These are phyloP conservation scores for Venusia cambrica DNA, from an alignment of 2,888 invertebrate genomes.

Conservation along the genomic window DNA sequence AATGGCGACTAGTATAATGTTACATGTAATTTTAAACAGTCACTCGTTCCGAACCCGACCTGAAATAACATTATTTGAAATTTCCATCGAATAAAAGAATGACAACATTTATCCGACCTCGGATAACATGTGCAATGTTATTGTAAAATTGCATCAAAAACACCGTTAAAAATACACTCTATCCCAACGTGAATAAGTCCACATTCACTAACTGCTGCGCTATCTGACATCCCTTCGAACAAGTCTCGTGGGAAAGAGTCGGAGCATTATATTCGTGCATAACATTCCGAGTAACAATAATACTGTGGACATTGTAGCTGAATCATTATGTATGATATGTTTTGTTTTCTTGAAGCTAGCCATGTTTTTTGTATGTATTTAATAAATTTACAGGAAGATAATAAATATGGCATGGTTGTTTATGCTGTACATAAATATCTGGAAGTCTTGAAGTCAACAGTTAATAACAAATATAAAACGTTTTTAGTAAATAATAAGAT, in stretches of 20 bases:
- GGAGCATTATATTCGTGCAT: constrained; percentile 19
- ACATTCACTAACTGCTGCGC: not conserved
- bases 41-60: not conserved
- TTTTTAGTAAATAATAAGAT: too few relatives aligned
- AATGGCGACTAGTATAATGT: not conserved
- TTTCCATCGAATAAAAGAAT: constrained; percentile 16
- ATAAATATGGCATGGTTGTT: too few relatives aligned
- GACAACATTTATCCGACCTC: constrained; percentile 19
- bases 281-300: constrained; percentile 17
- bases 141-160: constrained; percentile 20
- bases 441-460: too few relatives aligned
- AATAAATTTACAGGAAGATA: too few relatives aligned
- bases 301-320: constrained; percentile 13
- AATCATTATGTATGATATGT: constrained; percentile 8
- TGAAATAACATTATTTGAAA: constrained; percentile 16
- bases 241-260: constrained; percentile 13
- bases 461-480: too few relatives aligned
- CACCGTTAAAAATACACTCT: constrained; percentile 3
- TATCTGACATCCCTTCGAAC: constrained; percentile 11
- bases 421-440: too few relatives aligned
- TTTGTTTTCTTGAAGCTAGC: constrained; percentile 8
- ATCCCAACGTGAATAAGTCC: not conserved
- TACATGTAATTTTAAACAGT: too few relatives aligned
- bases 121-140: constrained; percentile 18
- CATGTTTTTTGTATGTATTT: too few relatives aligned